Conservation (phyloP, 2,797 vertebrate species). For the Aulostomus chinensis region DNA sequence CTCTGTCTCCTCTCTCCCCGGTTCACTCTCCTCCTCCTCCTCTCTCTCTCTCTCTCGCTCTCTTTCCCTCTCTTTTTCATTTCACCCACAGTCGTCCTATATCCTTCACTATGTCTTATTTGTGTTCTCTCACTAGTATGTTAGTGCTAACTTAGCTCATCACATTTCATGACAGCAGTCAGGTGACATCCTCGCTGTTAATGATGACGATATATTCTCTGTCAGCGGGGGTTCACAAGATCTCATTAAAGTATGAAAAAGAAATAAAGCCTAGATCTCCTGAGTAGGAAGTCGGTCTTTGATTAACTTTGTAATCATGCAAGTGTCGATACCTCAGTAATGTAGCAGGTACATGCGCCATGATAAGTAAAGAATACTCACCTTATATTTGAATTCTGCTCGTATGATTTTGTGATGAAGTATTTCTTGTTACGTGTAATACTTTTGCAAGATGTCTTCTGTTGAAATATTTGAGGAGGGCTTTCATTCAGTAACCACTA, state of each 20-base stretch:
- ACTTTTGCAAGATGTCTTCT: too few species aligned
- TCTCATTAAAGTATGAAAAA: constrained; percentile 44
- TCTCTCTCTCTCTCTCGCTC: constrained; percentile 42
- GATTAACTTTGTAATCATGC: too few species aligned
- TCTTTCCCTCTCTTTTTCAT: background rate
- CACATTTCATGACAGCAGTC: constrained; percentile 32
- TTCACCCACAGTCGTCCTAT: too few species aligned
- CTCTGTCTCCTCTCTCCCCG: constrained; percentile 36
- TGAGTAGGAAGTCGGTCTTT: constrained; percentile 24
- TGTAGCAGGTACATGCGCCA: background rate
- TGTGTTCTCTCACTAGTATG: constrained; percentile 13
- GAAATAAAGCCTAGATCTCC: constrained; percentile 11
- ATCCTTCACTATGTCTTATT: constrained; percentile 25
- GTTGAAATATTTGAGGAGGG: too few species aligned
- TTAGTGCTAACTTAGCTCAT: background rate
- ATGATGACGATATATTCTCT: constrained; percentile 35
- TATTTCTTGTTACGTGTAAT: background rate
- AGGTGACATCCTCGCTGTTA: constrained; percentile 35
- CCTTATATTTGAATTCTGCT: too few species aligned
- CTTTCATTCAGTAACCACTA: too few species aligned
- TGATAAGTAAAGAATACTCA: too few species aligned
- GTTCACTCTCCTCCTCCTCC: too few species aligned
- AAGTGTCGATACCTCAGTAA: background rate
- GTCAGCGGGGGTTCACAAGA: constrained; percentile 39
- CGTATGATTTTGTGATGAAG: too few species aligned